phyloP scores from a whole-genome alignment of 1,140 invertebrate genomes.

The Drosophila asahinai region DNA sequence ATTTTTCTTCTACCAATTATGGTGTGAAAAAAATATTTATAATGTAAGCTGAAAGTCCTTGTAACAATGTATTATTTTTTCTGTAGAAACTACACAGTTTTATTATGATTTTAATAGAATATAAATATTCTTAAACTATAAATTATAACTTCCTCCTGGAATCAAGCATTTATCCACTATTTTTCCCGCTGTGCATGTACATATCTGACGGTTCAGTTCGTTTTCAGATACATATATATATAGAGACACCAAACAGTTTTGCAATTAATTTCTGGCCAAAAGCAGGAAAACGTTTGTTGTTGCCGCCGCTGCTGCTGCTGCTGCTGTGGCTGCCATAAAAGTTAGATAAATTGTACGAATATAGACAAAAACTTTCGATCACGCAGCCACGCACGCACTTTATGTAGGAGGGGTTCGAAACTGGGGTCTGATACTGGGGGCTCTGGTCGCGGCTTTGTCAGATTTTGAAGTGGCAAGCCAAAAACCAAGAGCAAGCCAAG shows the following conservation, averaged over 20 bases:
- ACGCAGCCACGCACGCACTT: conserved; percentile 75
- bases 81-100: neutral
- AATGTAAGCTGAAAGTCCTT: too few species aligned
- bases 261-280: conserved; percentile 79
- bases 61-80: too few species aligned
- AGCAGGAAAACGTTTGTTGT: conserved; percentile 56
- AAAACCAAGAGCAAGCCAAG: conserved; percentile 66
- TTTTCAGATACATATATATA: conserved; percentile 6
- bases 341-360: conserved; percentile 79
- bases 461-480: conserved; percentile 73
- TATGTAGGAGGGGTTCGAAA: conserved; percentile 10
- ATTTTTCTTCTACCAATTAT: neutral
- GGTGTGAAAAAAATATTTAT: too few species aligned
- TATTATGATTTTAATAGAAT: too few species aligned
- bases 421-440: neutral
- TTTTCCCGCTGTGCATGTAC: conserved; percentile 1
- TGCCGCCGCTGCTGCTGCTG: conserved; percentile 44
- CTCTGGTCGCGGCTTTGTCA: conserved; percentile 61
- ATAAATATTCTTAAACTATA: too few species aligned
- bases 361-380: conserved; percentile 82
- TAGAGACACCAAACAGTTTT: conserved; percentile 71
- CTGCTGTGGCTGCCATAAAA: conserved; percentile 71
- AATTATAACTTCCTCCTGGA: too few species aligned
- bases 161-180: too few species aligned
- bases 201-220: conserved; percentile 23